Evolutionary conservation across 2,113 vertebrate species (phyloP), one percentile per base, ranked within the genome.

Genomic region (Myocastor coypus): DNA sequence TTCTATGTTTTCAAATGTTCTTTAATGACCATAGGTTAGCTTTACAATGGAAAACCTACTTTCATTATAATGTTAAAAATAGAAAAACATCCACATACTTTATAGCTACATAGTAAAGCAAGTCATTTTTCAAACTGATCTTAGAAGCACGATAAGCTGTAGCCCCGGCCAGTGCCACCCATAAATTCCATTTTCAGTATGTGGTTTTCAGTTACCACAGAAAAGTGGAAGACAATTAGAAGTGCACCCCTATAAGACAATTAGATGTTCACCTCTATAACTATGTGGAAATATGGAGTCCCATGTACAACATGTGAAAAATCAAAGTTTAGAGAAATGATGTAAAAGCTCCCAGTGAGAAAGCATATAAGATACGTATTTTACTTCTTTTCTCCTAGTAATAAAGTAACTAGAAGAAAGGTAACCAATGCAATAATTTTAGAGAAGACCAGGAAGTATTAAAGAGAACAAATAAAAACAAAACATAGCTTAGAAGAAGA

Each of bases 101-200:
- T 95, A 37, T 16, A 77, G 16, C 24, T 94, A 46, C 37, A 63
- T 3, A 30, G n/a, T 34, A 52, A 85, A 96, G 26, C 1, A 59
- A 42, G 42, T 40, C 32, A 73, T 94, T 94, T 91, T 94, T 90
- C 52, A 96, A 90, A 91, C 8, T 61, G 57, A 73, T 87, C 46
- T 89, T 59, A 61, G 83, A 83, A 91, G 37, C 22, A 83, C 52
- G 12, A 73, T 71, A 78, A 85, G 7, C 37, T 78, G 34, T 50
- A 94, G 22, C 34, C 75, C 13, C 7, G 89, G 82, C 73, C 71
- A 75, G 52, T 71, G n/a, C 20, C 52, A 83, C 86, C 92, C 78
- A 85, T 82, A 93, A 89, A 94, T 92, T 30, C 42, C 12, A n/a
- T 91, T 96, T 96, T 12, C 42, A 89, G 19, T 34, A 40, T 95